Conservation (phyloP, 2,113 vertebrate genomes). For the Psettodes erumei region DNA sequence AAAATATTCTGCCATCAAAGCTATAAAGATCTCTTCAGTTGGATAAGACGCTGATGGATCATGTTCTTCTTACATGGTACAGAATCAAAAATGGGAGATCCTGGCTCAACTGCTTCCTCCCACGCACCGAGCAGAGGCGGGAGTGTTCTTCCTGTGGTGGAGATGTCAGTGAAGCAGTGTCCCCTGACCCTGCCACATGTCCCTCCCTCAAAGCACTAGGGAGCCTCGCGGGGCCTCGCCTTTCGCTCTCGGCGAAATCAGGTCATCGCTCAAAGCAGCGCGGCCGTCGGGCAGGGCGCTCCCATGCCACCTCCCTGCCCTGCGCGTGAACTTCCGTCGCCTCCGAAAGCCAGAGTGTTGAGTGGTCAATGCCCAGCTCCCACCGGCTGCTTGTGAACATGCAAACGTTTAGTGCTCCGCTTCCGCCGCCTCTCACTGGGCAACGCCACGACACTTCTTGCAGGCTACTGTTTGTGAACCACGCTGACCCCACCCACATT, state of each 20-base stretch:
- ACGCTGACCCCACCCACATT: background rate
- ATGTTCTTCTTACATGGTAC: background rate
- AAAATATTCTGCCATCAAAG: too few species aligned
- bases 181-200: background rate
- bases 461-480: background rate
- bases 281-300: background rate
- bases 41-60: background rate
- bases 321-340: slow-evolving; percentile 3
- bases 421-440: background rate
- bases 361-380: background rate
- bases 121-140: background rate
- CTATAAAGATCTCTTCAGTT: background rate
- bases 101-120: background rate
- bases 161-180: background rate
- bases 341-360: background rate
- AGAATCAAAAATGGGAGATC: background rate
- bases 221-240: background rate
- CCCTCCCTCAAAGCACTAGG: background rate
- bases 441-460: background rate
- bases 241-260: background rate
- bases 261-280: background rate
- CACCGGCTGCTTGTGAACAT: background rate
- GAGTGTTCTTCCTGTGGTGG: background rate
- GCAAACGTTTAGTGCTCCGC: background rate
- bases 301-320: background rate